phyloP scores from a whole-genome alignment of 1,140 invertebrate genomes.

The Tetramorium simillimum region DNA sequence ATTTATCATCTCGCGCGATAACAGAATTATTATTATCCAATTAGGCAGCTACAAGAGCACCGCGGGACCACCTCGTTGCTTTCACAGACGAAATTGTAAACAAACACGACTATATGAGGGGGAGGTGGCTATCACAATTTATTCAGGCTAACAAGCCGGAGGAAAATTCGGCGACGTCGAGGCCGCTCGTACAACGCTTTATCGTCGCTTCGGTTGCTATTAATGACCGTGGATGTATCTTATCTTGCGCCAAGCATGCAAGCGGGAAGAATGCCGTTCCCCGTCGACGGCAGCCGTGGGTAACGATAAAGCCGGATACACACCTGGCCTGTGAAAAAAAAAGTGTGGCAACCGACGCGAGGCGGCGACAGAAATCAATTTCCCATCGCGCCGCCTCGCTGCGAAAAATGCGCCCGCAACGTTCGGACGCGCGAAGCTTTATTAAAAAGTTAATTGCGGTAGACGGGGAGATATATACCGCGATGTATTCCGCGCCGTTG shows the following conservation, averaged over 20 bases:
- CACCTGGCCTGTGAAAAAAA: slow-evolving; percentile 19
- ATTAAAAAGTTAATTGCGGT: slow-evolving; percentile 59
- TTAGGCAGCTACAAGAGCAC: slow-evolving; percentile 15
- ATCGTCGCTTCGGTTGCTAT: slow-evolving; percentile 39
- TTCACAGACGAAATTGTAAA: slow-evolving; percentile 31
- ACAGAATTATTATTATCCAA: slow-evolving; percentile 48
- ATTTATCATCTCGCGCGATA: slow-evolving; percentile 44
- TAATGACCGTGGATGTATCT: slow-evolving; percentile 30
- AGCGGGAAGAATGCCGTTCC: slow-evolving; percentile 34
- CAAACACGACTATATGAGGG: slow-evolving; percentile 8
- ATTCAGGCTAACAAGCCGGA: slow-evolving; percentile 36
- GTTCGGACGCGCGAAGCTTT: slow-evolving; percentile 42
- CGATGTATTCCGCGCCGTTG: slow-evolving; percentile 30
- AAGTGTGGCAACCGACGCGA: background rate
- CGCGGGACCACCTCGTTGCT: background rate
- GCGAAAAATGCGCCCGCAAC: slow-evolving; percentile 33
- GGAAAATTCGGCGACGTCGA: slow-evolving; percentile 33
- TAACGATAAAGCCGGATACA: slow-evolving; percentile 42
- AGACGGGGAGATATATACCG: slow-evolving; percentile 24
- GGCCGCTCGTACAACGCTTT: slow-evolving; percentile 5
- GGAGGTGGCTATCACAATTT: slow-evolving; percentile 34
- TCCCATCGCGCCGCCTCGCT: slow-evolving; percentile 11
- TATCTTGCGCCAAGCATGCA: slow-evolving; percentile 39
- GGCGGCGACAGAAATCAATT: slow-evolving; percentile 43
- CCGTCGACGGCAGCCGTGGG: background rate